phyloP scores from a whole-genome alignment of 64 coral and sea anemone species.

The Cladopsammia gracilis region DNA sequence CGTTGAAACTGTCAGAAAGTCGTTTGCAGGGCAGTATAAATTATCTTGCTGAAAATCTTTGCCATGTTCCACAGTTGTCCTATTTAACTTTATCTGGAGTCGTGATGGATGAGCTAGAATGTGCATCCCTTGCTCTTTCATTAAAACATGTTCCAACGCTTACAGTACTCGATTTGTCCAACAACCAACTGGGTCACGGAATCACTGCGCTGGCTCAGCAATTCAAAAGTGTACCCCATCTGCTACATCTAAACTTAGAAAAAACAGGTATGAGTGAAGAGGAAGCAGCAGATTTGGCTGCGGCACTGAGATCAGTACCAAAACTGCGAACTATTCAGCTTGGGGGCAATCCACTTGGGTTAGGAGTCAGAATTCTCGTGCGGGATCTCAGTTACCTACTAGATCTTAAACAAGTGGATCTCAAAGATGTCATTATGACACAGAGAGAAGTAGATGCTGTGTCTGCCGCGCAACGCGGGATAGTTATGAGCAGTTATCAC shows the following conservation, averaged over 20 bases:
- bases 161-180: not conserved
- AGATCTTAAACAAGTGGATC: not conserved
- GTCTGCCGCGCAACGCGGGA: not conserved
- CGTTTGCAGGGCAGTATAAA: not conserved
- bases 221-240: not conserved
- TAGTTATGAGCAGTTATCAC: not conserved
- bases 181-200: not conserved
- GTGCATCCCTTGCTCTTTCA: not conserved
- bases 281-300: not conserved
- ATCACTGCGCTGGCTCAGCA: constrained; percentile 6
- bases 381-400: not conserved
- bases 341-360: not conserved
- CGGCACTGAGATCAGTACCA: not conserved
- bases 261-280: not conserved
- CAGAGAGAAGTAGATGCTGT: constrained; percentile 6
- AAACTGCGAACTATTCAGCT: not conserved
- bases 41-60: not conserved
- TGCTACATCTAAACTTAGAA: not conserved
- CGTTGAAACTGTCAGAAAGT: not conserved
- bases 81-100: constrained; percentile 3
- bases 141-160: not conserved
- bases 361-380: not conserved
- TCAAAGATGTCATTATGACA: constrained; percentile 7
- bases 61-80: not conserved
- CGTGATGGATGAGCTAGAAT: not conserved